Conservation (phyloP, 2,113 vertebrate genomes). For the Coregonus clupeaformis region DNA sequence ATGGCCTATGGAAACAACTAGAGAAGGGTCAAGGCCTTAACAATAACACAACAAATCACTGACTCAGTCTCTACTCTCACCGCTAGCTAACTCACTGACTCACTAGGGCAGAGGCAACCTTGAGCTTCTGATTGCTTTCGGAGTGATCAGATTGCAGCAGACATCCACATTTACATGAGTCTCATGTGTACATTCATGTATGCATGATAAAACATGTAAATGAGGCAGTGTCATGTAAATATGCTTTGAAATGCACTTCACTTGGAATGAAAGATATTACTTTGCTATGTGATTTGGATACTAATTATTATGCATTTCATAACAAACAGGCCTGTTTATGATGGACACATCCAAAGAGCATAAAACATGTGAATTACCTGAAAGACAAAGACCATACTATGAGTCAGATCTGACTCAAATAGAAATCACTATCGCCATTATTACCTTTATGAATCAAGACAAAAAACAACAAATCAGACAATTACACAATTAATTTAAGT, state of each 20-base stretch:
- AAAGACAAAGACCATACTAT: too few species aligned
- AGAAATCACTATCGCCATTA: neutral
- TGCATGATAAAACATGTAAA: neutral
- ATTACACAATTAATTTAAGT: slow-evolving; percentile 58
- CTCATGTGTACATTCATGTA: slow-evolving; percentile 49
- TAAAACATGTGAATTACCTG: slow-evolving; percentile 3
- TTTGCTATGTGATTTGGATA: neutral
- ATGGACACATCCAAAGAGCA: neutral
- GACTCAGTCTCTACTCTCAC: slow-evolving; percentile 24
- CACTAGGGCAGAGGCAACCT: neutral
- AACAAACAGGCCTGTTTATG: slow-evolving; percentile 15
- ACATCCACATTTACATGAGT: slow-evolving; percentile 51
- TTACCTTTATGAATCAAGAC: slow-evolving; percentile 16
- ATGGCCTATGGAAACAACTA: slow-evolving; percentile 38
- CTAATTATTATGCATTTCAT: neutral
- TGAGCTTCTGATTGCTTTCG: neutral
- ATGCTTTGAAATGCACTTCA: neutral
- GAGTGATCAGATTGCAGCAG: slow-evolving; percentile 30
- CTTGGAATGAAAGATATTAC: neutral
- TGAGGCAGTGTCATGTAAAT: neutral
- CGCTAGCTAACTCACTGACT: neutral
- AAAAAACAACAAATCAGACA: slow-evolving; percentile 32
- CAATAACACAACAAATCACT: slow-evolving; percentile 32
- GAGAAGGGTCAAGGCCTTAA: slow-evolving; percentile 43
- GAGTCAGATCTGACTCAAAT: neutral